These are phyloP conservation scores for Sebastes steindachneri DNA, from an alignment of 2,797 vertebrate genomes.

Conservation along the genomic window DNA sequence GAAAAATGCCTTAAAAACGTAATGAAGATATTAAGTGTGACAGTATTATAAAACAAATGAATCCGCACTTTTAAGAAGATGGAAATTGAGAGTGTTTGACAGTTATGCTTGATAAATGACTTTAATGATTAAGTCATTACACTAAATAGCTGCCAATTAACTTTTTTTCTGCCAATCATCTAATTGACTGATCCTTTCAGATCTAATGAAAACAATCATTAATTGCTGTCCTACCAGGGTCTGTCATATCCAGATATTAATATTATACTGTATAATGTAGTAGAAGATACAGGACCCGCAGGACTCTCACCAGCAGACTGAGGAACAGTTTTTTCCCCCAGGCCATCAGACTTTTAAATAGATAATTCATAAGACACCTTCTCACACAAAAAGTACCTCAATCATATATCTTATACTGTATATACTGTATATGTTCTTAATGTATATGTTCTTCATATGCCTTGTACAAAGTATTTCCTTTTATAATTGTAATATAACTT, in stretches of 20 bases:
- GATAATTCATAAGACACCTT: no score
- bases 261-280: not conserved
- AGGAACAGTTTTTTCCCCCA: no score
- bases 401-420: no score
- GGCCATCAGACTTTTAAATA: no score
- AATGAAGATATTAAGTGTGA: not conserved
- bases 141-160: not conserved
- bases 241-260: not conserved
- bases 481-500: no score
- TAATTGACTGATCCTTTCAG: conserved; percentile 5
- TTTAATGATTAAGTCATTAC: not conserved
- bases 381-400: no score
- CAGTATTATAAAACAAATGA: not conserved
- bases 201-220: not conserved
- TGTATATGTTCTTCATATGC: no score
- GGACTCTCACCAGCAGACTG: no score
- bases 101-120: not conserved
- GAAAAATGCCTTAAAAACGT: not conserved
- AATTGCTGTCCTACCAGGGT: not conserved
- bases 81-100: not conserved
- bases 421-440: no score
- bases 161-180: not conserved
- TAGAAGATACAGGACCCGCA: no score
- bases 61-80: not conserved
- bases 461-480: no score